These are phyloP conservation scores for Oreocharis arfaki DNA, from an alignment of 2,113 vertebrate species.

Conservation along the genomic window DNA sequence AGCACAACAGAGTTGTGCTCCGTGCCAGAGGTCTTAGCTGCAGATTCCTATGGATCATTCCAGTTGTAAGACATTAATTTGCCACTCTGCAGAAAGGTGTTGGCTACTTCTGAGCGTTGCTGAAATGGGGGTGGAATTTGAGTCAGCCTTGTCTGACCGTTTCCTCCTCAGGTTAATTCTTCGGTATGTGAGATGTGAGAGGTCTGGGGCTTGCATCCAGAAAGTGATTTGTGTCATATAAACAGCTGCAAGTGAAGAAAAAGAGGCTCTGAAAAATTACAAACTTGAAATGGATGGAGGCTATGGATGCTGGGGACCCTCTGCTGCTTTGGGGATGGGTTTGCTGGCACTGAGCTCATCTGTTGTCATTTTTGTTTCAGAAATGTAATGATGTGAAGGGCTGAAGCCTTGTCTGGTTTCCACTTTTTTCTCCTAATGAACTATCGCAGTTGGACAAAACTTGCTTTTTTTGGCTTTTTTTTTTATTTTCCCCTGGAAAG, in stretches of 20 bases:
- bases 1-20: background rate
- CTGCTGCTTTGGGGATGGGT: background rate
- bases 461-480: rapidly evolving
- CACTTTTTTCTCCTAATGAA: background rate
- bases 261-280: background rate
- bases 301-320: background rate
- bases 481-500: background rate
- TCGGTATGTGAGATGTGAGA: background rate
- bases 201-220: background rate
- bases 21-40: background rate
- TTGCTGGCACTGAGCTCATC: background rate
- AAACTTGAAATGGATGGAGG: background rate
- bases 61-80: background rate
- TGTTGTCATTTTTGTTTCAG: background rate
- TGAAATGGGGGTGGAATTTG: background rate
- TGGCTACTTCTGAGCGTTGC: background rate
- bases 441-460: background rate
- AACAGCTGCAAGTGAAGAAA: background rate
- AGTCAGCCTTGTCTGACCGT: background rate
- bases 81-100: constrained; percentile 3
- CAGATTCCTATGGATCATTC: background rate
- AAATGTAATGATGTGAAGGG: background rate
- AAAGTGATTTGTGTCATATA: background rate
- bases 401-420: background rate
- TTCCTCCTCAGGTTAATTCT: constrained; percentile 27